Evolutionary conservation across 2,888 invertebrate species (phyloP), one percentile per base, ranked within the genome.

Genomic region (Coecobrya sp.): DNA sequence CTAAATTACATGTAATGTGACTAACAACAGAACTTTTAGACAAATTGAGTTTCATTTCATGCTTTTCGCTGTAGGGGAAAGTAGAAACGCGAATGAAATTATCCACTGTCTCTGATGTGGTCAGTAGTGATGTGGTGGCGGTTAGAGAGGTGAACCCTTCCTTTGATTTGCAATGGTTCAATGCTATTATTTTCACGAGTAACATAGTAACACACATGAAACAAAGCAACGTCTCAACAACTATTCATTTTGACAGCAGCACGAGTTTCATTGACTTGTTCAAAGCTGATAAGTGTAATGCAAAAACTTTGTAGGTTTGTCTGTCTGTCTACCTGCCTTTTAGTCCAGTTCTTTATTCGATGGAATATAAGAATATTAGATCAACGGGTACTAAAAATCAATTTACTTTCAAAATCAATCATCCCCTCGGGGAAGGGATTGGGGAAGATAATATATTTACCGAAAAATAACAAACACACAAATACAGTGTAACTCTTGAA

Each of bases 1-100:
- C 10, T 45, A 22, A 45, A 45, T 45, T 45, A 76, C 30, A 73
- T 73, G 73, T 19, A 70, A n/a, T 45, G 45, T 7, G 45, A 45
- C 22, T 45, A 45, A 45, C 73, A 45, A 45, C 73, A 76, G 22
- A 45, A 76, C 73, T 76, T 45, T 76, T 49, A 76, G 45, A 76
- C 73, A 76, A 76, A 76, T 76, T 76, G 22, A 76, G 42, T 49
- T 65, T 36, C 36, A 36, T 49, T 65, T 36, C 36, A 36, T 36
- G 36, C 36, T 36, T 7, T 76, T 27, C 5, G 42, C 73, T 76
- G 7, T 49, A 76, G 73, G 73, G 73, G 45, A 76, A 49, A 45
- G 49, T 13, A 76, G 19, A 49, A 42, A 45, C 73, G 42, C 45
- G 49, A 42, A 76, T 4, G 42, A 49, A 42, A 42, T 70, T 70